Percentiles rank a stretch among this genome's conserved stretches.
phyloP scores from a whole-genome alignment of 2,797 vertebrate species.

The Thripadectes ignobilis region DNA sequence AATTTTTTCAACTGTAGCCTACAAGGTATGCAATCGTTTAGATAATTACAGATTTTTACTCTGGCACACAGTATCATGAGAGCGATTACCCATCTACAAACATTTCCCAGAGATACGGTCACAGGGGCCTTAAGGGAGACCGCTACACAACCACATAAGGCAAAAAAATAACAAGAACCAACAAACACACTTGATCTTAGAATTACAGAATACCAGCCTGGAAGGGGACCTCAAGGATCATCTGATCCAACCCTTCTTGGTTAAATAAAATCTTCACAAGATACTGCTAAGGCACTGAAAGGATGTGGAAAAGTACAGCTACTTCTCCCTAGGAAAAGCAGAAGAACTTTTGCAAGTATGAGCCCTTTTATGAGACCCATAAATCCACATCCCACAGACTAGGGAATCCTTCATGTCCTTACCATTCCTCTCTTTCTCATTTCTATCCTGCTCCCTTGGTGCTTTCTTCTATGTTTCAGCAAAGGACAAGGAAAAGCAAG shows the following conservation, averaged over 20 bases:
- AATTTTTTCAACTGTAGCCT: neutral
- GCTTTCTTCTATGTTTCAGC: neutral
- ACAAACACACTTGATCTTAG: neutral
- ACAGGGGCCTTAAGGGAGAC: neutral
- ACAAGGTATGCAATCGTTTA: neutral
- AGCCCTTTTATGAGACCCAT: neutral
- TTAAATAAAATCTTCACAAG: neutral
- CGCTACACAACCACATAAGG: neutral
- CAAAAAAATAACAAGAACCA: neutral
- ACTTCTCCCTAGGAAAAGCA: neutral
- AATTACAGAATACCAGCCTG: neutral
- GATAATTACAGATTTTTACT: neutral
- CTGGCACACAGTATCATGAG: neutral
- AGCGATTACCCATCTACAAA: neutral
- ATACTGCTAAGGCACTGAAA: neutral
- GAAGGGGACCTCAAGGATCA: neutral
- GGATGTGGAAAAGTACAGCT: neutral
- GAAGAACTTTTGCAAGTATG: neutral
- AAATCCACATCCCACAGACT: neutral
- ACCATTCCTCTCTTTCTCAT: neutral
- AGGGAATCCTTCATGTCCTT: neutral
- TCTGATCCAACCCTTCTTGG: neutral
- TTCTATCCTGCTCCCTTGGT: neutral
- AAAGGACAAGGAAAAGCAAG: neutral
- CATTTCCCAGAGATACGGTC: neutral